Conservation (phyloP, 2,113 vertebrate species). For the Caloenas nicobarica region DNA sequence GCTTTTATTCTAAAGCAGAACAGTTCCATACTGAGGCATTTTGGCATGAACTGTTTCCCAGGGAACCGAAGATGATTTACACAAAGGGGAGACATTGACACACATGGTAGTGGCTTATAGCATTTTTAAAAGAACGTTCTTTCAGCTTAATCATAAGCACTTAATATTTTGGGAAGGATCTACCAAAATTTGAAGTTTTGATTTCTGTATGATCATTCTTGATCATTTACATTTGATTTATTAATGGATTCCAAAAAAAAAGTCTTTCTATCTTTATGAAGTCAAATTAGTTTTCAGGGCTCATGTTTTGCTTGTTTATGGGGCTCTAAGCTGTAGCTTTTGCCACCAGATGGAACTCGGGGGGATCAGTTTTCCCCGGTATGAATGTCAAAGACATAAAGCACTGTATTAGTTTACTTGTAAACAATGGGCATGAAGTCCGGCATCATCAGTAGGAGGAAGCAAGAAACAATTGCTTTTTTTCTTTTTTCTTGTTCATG, state of each 20-base stretch:
- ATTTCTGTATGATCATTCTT: background rate
- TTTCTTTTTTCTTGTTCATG: background rate
- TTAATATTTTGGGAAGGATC: background rate
- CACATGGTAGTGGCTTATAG: background rate
- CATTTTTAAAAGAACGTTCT: background rate
- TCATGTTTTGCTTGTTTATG: background rate
- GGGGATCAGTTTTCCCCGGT: background rate
- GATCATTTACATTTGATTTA: background rate
- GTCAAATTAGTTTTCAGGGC: background rate
- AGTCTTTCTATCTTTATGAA: background rate
- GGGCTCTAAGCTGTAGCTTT: background rate
- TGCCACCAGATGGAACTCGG: background rate
- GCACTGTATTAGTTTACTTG: slow-evolving; percentile 5
- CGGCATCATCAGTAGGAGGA: background rate
- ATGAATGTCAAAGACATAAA: slow-evolving; percentile 9
- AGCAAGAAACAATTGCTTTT: background rate
- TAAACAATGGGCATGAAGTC: background rate
- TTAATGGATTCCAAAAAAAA: background rate
- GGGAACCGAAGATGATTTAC: background rate
- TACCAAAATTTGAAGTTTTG: background rate
- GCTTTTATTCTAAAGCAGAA: background rate
- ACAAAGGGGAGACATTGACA: background rate
- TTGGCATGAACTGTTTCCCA: background rate
- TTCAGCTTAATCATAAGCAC: background rate
- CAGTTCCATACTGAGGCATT: background rate